phyloP scores from a whole-genome alignment of 2,888 invertebrate genomes.

The Polydrusus pterygomalis region DNA sequence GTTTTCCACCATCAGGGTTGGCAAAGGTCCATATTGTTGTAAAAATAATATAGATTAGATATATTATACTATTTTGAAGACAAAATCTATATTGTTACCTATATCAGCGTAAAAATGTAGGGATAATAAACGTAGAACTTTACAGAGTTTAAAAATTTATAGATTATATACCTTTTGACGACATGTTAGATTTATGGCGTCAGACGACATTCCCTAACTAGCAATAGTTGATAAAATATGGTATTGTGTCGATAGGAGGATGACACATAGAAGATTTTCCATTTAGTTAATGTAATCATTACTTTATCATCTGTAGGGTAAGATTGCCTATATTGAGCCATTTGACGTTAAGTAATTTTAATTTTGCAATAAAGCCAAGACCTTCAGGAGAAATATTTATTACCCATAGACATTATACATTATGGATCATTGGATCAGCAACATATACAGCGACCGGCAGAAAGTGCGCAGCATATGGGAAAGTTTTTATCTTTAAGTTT shows the following conservation, averaged over 20 bases:
- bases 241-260: background rate
- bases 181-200: conserved; percentile 18
- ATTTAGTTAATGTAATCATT: too few species aligned
- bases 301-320: too few species aligned
- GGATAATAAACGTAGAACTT: conserved; percentile 2
- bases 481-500: too few species aligned
- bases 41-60: conserved; percentile 44
- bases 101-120: conserved; percentile 18
- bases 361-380: too few species aligned
- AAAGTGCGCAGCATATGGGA: too few species aligned
- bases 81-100: conserved; percentile 31
- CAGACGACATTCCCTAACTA: background rate
- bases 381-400: too few species aligned
- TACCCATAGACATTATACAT: too few species aligned
- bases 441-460: too few species aligned
- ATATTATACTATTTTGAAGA: conserved; percentile 42
- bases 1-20: conserved; percentile 58
- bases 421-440: too few species aligned
- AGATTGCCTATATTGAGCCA: too few species aligned
- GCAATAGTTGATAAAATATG: background rate
- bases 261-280: too few species aligned
- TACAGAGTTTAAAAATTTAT: conserved; percentile 15
- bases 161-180: conserved; percentile 3
- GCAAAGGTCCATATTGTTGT: conserved; percentile 58
- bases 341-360: too few species aligned